Evolutionary conservation across 1,140 invertebrate species (phyloP), one percentile per base, ranked within the genome.

Genomic region (Augochlora pura): DNA sequence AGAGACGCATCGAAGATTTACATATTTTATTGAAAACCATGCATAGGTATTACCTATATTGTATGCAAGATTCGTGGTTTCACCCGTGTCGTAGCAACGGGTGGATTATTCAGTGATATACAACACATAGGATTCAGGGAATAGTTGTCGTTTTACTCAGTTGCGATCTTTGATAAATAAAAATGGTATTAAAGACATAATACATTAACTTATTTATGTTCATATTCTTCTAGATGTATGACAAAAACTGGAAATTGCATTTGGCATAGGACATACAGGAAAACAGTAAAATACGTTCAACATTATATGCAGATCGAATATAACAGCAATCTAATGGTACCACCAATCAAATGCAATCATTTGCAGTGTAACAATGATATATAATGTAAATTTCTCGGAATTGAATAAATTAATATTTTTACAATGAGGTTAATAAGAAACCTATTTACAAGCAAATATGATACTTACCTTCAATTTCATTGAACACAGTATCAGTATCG

Each of bases 321-420:
- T 87, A 91, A 90, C 79, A 91, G 90, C 88, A 88, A 90, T 86
- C 84, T 93, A 89, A 91, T 93, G 87, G 81, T 91, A 88, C 90
- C 91, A 82, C 80, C 81, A 77, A 90, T 93, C 77, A 85, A 85
- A 88, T 93, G 92, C 85, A 88, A 91, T 84, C 87, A 83, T 88
- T 73, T 84, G 76, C 81, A 84, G 77, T 92, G 90, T 88, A 90
- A 87, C 84, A 91, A 81, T 88, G 81, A 88, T 85, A 75, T 88
- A 87, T 88, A 87, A 85, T 87, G 85, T 86, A 87, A 89, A 87
- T 85, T 79, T 63, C 86, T 83, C 87, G 77, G 82, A 87, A 87
- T 91, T 89, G 88, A 91, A 92, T 92, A 92, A 92, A 92, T 91
- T 91, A 91, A 90, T 86, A 90, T 89, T 91, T 91, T 88, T 91